Evolutionary conservation across 2,888 invertebrate genomes (phyloP).

Genomic region (Thecocarcelia acutangulata): DNA sequence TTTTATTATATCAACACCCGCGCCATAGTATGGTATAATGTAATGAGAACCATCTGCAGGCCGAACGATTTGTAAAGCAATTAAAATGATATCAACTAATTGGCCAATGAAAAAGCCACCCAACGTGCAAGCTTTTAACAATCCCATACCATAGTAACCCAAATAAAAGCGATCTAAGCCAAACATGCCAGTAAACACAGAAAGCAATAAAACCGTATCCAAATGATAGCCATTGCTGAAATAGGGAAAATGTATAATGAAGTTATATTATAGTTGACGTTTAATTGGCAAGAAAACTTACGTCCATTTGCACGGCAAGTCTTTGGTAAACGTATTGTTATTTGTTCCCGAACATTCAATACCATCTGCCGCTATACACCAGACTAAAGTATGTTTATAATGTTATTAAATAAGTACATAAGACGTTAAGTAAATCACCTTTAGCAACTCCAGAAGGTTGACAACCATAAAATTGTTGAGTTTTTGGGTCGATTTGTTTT

Average conservation of each 20-base stretch:
- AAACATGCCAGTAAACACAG: constrained; percentile 98
- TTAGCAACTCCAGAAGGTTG: constrained; percentile 89
- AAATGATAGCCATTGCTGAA: constrained; percentile 95
- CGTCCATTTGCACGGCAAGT: constrained; percentile 97
- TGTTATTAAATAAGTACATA: background rate
- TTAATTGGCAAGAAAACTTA: constrained; percentile 83
- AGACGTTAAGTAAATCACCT: constrained; percentile 82
- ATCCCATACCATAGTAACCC: constrained; percentile 97
- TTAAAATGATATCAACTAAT: constrained; percentile 95
- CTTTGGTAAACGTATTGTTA: constrained; percentile 90
- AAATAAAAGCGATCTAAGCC: constrained; percentile 98
- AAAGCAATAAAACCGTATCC: constrained; percentile 94
- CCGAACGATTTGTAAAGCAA: constrained; percentile 87
- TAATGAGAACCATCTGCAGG: constrained; percentile 98
- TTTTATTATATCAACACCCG: constrained; percentile 89
- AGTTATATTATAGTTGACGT: no score
- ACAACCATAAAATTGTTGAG: constrained; percentile 93
- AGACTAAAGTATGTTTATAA: constrained; percentile 82
- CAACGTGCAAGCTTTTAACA: constrained; percentile 96
- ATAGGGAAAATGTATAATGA: constrained; percentile 66
- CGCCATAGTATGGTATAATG: constrained; percentile 96
- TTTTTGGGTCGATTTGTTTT: constrained; percentile 91
- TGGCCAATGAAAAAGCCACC: constrained; percentile 98
- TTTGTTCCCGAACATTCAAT: constrained; percentile 91
- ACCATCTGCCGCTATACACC: constrained; percentile 91